Percentiles rank a stretch among this genome's conserved stretches.
phyloP scores from a whole-genome alignment of 2,888 invertebrate species.

The Cheilosia vulpina region DNA sequence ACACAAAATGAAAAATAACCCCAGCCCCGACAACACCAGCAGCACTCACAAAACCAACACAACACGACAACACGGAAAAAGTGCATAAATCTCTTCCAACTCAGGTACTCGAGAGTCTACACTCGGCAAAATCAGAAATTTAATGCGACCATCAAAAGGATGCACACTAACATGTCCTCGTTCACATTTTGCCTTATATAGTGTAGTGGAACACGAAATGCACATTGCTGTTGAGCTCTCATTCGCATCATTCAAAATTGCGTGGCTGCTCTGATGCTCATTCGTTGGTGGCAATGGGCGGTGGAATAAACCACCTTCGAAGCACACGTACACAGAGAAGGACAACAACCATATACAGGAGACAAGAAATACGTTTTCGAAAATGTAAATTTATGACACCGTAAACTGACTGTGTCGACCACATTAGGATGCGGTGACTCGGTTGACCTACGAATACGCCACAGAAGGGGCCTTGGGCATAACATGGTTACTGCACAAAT shows the following conservation, averaged over 20 bases:
- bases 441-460: slow-evolving; percentile 35
- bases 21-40: slow-evolving; percentile 24
- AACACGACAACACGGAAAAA: slow-evolving; percentile 28
- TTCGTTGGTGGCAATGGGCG: not conserved
- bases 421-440: slow-evolving; percentile 51
- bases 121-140: slow-evolving; percentile 50
- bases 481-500: not conserved
- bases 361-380: slow-evolving; percentile 54
- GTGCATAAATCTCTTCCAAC: slow-evolving; percentile 40
- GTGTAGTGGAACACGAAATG: not conserved
- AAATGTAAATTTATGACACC: slow-evolving; percentile 68
- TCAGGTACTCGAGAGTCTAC: not conserved
- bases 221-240: slow-evolving; percentile 36
- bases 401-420: slow-evolving; percentile 61
- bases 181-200: not conserved
- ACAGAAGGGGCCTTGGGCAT: slow-evolving; percentile 8
- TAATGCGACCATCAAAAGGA: slow-evolving; percentile 38
- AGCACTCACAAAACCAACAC: slow-evolving; percentile 47
- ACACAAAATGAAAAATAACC: slow-evolving; percentile 57
- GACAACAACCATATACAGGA: slow-evolving; percentile 14
- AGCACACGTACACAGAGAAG: slow-evolving; percentile 7
- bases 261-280: slow-evolving; percentile 28
- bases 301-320: not conserved
- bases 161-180: slow-evolving; percentile 16
- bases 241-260: slow-evolving; percentile 62